A percentile compares a stretch with the other conserved stretches of the same genome.
Evolutionary conservation across 2,888 invertebrate genomes (phyloP).

Genomic region (Erebia epiphron): DNA sequence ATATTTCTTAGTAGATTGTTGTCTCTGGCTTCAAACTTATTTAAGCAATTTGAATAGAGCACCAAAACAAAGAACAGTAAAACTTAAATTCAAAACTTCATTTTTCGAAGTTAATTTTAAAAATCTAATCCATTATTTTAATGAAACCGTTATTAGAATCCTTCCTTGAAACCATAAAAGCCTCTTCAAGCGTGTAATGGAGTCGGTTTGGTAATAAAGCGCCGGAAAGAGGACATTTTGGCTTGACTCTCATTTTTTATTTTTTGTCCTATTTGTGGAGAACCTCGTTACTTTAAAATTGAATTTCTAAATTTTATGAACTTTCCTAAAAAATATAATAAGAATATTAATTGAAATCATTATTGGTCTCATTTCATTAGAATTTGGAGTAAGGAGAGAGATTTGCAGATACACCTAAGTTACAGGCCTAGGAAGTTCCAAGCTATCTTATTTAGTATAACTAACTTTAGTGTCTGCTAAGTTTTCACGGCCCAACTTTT

Average conservation of each 20-base stretch:
- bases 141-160: slow-evolving; percentile 5
- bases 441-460: too few species aligned
- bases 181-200: slow-evolving; percentile 1
- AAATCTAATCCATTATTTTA: slow-evolving; percentile 4
- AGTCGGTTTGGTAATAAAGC: slow-evolving; percentile 12
- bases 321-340: not conserved
- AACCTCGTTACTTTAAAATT: not conserved
- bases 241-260: slow-evolving; percentile 11
- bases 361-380: too few species aligned
- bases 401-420: too few species aligned
- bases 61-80: not conserved
- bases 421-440: too few species aligned
- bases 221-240: slow-evolving; percentile 9
- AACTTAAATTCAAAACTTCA: not conserved
- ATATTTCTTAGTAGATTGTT: too few species aligned
- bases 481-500: too few species aligned
- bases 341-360: too few species aligned
- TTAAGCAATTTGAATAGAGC: too few species aligned
- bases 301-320: not conserved
- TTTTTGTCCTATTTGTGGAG: not conserved
- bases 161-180: slow-evolving; percentile 6
- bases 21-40: too few species aligned
- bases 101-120: too few species aligned
- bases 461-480: too few species aligned
- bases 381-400: too few species aligned